A percentile compares a stretch with the other conserved stretches of the same genome.
phyloP scores from a whole-genome alignment of 2,797 vertebrate genomes.

The Anniella stebbinsi region DNA sequence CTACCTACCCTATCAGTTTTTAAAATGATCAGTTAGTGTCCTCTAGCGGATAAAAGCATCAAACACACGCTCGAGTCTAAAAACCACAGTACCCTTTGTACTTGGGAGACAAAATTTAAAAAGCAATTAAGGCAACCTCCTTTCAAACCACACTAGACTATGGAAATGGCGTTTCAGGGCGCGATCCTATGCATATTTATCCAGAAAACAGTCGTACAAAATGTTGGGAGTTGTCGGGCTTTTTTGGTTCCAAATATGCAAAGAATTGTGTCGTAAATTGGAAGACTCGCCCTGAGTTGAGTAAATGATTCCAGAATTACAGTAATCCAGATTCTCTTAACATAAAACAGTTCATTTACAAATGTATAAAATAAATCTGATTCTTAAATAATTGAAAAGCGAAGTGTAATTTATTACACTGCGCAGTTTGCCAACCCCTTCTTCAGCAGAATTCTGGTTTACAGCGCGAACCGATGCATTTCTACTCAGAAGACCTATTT shows the following conservation, averaged over 20 bases:
- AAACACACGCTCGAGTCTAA: neutral
- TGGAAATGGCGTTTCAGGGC: no score
- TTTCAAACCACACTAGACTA: neutral
- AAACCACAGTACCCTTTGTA: neutral
- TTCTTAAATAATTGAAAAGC: no score
- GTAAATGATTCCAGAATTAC: neutral
- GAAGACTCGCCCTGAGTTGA: neutral
- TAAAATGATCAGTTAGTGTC: neutral
- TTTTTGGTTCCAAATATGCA: no score
- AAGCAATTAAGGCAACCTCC: neutral
- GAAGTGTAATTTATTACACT: neutral
- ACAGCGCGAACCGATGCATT: neutral
- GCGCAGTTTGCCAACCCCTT: no score
- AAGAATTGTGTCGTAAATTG: neutral
- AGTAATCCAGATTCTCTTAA: neutral
- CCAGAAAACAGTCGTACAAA: no score
- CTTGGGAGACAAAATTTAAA: neutral
- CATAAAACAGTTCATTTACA: neutral
- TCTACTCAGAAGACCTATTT: no score
- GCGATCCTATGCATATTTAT: no score
- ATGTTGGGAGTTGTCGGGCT: no score
- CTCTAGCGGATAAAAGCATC: constrained; percentile 3
- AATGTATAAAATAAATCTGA: neutral
- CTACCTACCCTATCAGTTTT: neutral
- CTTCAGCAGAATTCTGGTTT: neutral